Base-by-base conservation (phyloP, 1,140 invertebrate species). In the Zaprionus inermis region DNA sequence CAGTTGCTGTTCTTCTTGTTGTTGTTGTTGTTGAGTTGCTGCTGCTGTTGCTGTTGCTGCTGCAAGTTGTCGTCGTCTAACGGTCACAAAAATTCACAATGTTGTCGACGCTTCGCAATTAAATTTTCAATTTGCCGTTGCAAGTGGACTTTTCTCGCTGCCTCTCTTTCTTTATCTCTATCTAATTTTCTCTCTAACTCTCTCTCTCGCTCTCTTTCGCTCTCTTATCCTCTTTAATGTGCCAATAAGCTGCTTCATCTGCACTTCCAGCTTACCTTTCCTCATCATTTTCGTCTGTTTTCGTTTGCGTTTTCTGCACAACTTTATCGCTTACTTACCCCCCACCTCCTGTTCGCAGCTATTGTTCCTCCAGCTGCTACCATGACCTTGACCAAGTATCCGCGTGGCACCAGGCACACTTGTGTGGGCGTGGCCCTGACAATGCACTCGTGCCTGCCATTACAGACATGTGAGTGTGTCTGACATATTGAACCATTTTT, bases 381-480 rank as follows among this genome's bases (percentile, higher is more conserved):
- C 52, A 46, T 71, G 79, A 79, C 82, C 79, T 86, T 86, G 82
- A 88, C 83, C 83, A 82, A 79, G 69, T 81, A 67, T 14, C 3
- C 20, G 7, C 16, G 16, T 14, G 5, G 20, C 2, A n/a, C n/a
- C n/a, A n/a, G n/a, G n/a, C n/a, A n/a, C n/a, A n/a, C 20, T 72
- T 34, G 67, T 44, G 49, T 11, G 67, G 41, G 57, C 67, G 51
- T 70, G 58, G 58, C 60, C 6, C 16, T 34, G 52, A 30, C 54
- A 32, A 16, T 36, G 54, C 54, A 56, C 30, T 34, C 30, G 54
- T 32, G 24, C 24, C 24, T 28, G 24, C 24, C 24, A 2, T 28
- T 28, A 28, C 24, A 28, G 24, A 28, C 24, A 28, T 28, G 24
- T 28, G 24, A 28, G 24, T 28, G 55, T 44, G 51, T 16, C 28